Evolutionary conservation across 2,888 invertebrate genomes (phyloP), one percentile per base, ranked within the genome.

Genomic region (Archips crataeganus): DNA sequence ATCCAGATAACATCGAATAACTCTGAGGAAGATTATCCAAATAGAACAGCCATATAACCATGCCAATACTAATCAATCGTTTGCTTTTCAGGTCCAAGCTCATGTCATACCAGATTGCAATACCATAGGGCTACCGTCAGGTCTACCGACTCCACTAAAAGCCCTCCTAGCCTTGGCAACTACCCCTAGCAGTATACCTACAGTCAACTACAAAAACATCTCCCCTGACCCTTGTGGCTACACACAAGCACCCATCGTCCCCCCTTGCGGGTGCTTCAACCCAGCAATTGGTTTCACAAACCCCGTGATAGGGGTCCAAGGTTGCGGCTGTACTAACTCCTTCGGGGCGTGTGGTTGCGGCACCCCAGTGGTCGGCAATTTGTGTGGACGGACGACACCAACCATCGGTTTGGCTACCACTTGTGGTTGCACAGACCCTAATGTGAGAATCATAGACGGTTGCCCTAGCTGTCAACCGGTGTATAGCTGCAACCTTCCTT

Each of bases 241-340:
- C 39, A 8, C 57, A 8, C 59, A 54, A 47, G 57, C 68, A 0
- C 73, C 73, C 1, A 64, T 13, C 4, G 68, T 73, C 23, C 77
- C 83, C 0, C 75, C 76, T 3, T 82, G 79, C 51, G 82, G 81
- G 2, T 83, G 71, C 51, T 67, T n/a, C 45, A 74, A 65, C 49
- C 59, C 70, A 0, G 74, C 74, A 0, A 54, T 74, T 6, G 74
- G 74, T 2, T 23, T 74, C 15, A 65, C 59, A 0, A 70, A 65
- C 32, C 70, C 74, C 9, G 8, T 74, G 10, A 36, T 70, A n/a
- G 65, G 65, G 13, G 65, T 74, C 0, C 69, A 70, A 54, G 61
- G 23, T 36, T 74, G 73, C 42, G 73, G 49, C 13, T 74, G 69
- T 5, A 8, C 13, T 0, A 73, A 69, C 15, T 15, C 73, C 2